Base-by-base conservation (phyloP, 2,797 vertebrate genomes). In the Eulemur rubriventer region DNA sequence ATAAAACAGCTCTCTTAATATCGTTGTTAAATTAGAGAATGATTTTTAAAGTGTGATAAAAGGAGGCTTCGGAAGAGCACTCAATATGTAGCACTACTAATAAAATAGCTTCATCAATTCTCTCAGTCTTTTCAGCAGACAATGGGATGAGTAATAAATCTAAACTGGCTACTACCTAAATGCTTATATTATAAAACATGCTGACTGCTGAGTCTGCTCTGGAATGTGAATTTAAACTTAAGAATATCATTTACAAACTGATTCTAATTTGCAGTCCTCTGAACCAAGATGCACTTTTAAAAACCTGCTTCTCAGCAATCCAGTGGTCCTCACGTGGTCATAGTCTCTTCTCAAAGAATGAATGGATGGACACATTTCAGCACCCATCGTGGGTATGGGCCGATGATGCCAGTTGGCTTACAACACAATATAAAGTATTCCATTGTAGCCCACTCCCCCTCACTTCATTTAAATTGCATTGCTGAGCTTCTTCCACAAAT, bases 21-120 rank as follows among this genome's bases (percentile, higher is more conserved):
- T 98, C 93, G 50, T 97, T 97, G 94, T 98, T 98, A 98, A 98
- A 98, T 97, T 97, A 98, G 87, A 94, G 96, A 98, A 97, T 96
- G 65, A 98, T 98, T 98, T 98, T 98, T 97, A 97, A 98, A 98
- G 94, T 95, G 73, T 97, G 93, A 96, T 97, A 96, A 98, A 98
- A 98, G 82, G 83, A 97, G 70, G 81, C 93, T 98, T 97, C 17
- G 85, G 95, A 97, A 96, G 91, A 98, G 70, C 89, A 93, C 96
- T 98, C 95, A 85, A 79, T 96, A 83, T 48, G 76, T 96, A 95
- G 75, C 65, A 48, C 67, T 52, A 69, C 87, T 97, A 96, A 97
- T 96, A 98, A 97, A 89, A 97, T 7, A 95, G 48, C 91, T 97
- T 88, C 94, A 96, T 86, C 93, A 95, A 65, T 95, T 97, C 75